A percentile compares a stretch with the other conserved stretches of the same genome.
These are phyloP conservation scores for Avahi laniger DNA, from an alignment of 2,797 vertebrate species.

Conservation along the genomic window DNA sequence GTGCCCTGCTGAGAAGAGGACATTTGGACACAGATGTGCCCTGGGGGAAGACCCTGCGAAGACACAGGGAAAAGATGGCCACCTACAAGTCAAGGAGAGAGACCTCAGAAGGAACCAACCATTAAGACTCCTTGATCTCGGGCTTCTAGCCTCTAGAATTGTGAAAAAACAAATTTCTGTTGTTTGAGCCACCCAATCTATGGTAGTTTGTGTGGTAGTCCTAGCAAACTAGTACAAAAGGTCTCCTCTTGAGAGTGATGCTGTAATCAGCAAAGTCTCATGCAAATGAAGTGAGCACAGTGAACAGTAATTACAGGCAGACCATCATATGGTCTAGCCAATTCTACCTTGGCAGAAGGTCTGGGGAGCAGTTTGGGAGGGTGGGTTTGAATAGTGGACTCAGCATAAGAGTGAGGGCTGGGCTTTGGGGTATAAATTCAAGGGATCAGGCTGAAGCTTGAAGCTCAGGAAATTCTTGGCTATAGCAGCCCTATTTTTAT, in stretches of 20 bases:
- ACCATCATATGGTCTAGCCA: not conserved
- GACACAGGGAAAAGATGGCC: not conserved
- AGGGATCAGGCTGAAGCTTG: not conserved
- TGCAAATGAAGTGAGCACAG: not conserved
- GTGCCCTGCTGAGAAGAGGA: not conserved
- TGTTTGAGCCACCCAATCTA: not conserved
- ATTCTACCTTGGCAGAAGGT: not conserved
- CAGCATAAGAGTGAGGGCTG: not conserved
- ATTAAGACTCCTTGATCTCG: not conserved
- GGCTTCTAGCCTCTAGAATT: not conserved
- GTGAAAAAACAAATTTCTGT: not conserved
- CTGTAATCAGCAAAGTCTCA: not conserved
- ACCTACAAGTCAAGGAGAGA: not conserved
- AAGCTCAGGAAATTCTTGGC: not conserved
- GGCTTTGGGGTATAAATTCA: not conserved
- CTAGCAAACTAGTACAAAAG: not conserved
- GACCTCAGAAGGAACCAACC: not conserved
- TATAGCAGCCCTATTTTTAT: not conserved
- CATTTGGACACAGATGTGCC: not conserved
- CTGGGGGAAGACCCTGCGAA: not conserved
- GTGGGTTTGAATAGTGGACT: not conserved
- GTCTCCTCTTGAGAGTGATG: not conserved
- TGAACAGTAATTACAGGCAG: not conserved
- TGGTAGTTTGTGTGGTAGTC: not conserved
- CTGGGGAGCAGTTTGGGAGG: too few species aligned